These are phyloP conservation scores for Brenthis daphne DNA, from an alignment of 2,888 invertebrate genomes.

Conservation along the genomic window DNA sequence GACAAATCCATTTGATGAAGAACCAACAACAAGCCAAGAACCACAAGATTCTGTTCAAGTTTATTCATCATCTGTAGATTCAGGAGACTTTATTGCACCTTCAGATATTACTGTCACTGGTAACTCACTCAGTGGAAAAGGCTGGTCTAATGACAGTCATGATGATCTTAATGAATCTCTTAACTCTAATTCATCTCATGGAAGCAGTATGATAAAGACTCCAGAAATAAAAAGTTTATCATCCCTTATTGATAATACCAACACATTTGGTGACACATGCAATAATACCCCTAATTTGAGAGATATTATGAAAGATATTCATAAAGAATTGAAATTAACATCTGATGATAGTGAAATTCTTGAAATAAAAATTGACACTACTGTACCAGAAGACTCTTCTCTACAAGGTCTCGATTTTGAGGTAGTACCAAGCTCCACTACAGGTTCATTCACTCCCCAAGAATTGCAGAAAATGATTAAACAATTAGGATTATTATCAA, in stretches of 20 bases:
- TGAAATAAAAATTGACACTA: constrained; percentile 55
- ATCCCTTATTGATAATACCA: constrained; percentile 68
- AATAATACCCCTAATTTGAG: constrained; percentile 78
- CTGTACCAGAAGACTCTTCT: constrained; percentile 65
- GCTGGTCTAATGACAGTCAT: constrained; percentile 85
- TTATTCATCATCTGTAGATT: constrained; percentile 63
- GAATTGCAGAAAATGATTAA: constrained; percentile 84
- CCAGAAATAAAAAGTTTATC: constrained; percentile 76
- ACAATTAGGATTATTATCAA: constrained; percentile 85
- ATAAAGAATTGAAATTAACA: constrained; percentile 67
- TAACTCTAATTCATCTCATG: constrained; percentile 78
- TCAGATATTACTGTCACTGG: constrained; percentile 75
- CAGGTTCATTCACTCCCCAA: constrained; percentile 77
- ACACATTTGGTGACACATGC: constrained; percentile 60
- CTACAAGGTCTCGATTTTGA: constrained; percentile 82
- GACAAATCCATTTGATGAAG: constrained; percentile 47
- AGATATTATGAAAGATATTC: constrained; percentile 82
- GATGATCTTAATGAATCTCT: constrained; percentile 78
- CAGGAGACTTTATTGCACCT: constrained; percentile 62
- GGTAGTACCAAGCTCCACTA: constrained; percentile 76
- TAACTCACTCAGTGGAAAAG: constrained; percentile 84
- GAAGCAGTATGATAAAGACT: constrained; percentile 77
- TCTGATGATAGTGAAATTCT: constrained; percentile 59
- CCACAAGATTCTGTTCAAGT: constrained; percentile 48
- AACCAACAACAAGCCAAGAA: constrained; percentile 63